Evolutionary conservation across 2,113 vertebrate genomes (phyloP).

Genomic region (Percina caprodes): DNA sequence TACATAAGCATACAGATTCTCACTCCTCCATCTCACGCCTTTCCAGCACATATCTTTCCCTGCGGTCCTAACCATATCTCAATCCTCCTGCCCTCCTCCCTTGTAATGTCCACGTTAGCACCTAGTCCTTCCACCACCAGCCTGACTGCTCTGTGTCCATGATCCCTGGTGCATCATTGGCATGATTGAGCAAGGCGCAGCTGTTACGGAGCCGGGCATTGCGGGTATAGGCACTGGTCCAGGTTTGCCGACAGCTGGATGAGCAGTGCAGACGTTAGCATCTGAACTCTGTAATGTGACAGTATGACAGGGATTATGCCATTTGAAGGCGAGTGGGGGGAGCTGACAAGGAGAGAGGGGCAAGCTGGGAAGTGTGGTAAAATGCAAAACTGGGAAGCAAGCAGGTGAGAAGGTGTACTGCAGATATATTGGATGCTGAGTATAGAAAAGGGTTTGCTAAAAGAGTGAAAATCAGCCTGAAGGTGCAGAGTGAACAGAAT

Average conservation of each 20-base stretch:
- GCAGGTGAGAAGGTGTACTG: constrained; percentile 19
- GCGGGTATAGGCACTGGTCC: constrained; percentile 64
- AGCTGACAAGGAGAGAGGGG: constrained; percentile 30
- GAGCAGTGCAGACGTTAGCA: constrained; percentile 78
- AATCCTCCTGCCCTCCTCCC: constrained; percentile 17
- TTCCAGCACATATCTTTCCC: constrained; percentile 15
- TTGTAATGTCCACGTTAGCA: constrained; percentile 41
- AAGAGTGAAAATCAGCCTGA: constrained; percentile 21
- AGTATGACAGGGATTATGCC: constrained; percentile 81
- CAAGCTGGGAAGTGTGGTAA: constrained; percentile 13
- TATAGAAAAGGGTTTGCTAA: constrained; percentile 24
- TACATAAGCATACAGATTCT: neutral
- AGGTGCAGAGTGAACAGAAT: constrained; percentile 65
- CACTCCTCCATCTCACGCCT: neutral
- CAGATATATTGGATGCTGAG: constrained; percentile 57
- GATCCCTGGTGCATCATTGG: constrained; percentile 58
- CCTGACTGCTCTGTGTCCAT: constrained; percentile 5
- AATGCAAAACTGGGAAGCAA: constrained; percentile 27
- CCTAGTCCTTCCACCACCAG: constrained; percentile 25
- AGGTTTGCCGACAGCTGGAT: constrained; percentile 79
- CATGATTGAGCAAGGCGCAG: constrained; percentile 66
- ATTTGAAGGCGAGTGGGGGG: constrained; percentile 60
- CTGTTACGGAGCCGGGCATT: constrained; percentile 64
- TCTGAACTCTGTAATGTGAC: constrained; percentile 82
- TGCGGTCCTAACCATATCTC: neutral